phyloP scores from a whole-genome alignment of 2,888 invertebrate species.

The Rapana venosa region DNA sequence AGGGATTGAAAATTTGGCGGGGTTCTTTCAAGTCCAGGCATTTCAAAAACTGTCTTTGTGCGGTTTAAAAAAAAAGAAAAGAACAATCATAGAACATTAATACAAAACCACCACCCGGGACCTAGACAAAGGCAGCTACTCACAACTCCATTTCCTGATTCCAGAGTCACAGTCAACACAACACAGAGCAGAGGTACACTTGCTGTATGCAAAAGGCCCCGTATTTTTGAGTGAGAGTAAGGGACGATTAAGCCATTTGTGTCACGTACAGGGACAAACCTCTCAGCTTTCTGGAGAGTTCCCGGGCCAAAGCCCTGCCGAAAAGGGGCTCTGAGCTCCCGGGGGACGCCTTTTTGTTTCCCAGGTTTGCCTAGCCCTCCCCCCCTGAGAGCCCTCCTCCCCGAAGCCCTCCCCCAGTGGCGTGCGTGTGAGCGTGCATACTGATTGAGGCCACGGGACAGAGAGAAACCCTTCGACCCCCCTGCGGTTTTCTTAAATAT shows the following conservation, averaged over 20 bases:
- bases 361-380: too few relatives aligned
- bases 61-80: too few relatives aligned
- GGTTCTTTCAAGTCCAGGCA: too few relatives aligned
- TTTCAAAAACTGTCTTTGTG: too few relatives aligned
- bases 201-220: not conserved
- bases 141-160: too few relatives aligned
- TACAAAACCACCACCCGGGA: too few relatives aligned
- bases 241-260: slow-evolving; percentile 10
- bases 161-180: not conserved
- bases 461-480: not conserved
- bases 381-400: not conserved
- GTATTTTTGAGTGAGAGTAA: not conserved
- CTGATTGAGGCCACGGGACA: not conserved
- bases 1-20: too few relatives aligned
- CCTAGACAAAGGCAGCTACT: too few relatives aligned
- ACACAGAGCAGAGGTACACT: not conserved
- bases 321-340: not conserved
- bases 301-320: not conserved
- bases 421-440: not conserved
- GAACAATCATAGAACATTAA: too few relatives aligned
- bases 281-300: not conserved
- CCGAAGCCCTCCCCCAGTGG: not conserved
- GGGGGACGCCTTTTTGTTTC: not conserved
- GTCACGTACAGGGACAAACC: not conserved
- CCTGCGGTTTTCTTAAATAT: too few relatives aligned